Conservation (phyloP, 2,797 vertebrate genomes). For the Margarornis squamiger region DNA sequence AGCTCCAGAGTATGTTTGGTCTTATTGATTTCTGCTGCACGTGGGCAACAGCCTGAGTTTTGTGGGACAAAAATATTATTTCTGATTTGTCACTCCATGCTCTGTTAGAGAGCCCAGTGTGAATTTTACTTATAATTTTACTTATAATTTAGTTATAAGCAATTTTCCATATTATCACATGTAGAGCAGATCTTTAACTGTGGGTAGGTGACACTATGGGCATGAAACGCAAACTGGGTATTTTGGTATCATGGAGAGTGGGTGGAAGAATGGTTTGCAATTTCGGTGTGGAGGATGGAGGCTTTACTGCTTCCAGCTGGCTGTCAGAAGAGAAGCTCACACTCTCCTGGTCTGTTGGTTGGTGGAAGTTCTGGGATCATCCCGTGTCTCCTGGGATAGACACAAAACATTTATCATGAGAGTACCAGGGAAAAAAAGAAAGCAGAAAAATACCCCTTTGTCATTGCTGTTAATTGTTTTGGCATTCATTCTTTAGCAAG, state of each 20-base stretch:
- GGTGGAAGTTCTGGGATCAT: background rate
- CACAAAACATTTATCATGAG: background rate
- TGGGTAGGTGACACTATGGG: background rate
- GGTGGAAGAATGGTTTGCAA: background rate
- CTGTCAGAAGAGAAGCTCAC: background rate
- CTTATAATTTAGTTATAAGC: no score
- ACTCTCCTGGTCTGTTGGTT: background rate
- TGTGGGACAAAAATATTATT: background rate
- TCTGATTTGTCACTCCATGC: background rate
- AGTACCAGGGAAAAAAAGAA: background rate
- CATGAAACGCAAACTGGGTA: background rate
- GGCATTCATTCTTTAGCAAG: background rate
- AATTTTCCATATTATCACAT: rapidly evolving
- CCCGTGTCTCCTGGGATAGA: background rate
- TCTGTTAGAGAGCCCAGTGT: background rate
- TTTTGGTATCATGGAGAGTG: background rate
- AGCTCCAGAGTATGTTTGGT: background rate
- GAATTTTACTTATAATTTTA: background rate
- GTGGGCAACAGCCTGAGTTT: background rate
- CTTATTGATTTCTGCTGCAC: background rate
- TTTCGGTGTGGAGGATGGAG: background rate
- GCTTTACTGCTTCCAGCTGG: background rate
- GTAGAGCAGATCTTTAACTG: background rate
- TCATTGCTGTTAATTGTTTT: background rate
- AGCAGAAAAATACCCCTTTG: background rate